Percentiles rank a stretch among this genome's conserved stretches.
These are phyloP conservation scores for Patagioenas fasciata DNA, from an alignment of 2,113 vertebrate species.

Conservation along the genomic window DNA sequence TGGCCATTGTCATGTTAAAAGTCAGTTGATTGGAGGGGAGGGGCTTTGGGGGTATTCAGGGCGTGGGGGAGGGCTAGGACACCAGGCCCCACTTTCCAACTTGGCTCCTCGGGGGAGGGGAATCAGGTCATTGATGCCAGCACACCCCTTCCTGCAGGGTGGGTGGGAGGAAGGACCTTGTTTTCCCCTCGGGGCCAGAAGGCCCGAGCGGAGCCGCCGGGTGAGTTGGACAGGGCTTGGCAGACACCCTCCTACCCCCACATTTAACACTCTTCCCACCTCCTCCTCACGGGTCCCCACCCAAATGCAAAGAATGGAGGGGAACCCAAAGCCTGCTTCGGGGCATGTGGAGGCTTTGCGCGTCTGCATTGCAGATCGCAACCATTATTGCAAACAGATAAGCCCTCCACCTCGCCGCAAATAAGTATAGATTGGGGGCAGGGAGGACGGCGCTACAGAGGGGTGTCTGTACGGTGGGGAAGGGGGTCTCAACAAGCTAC, in stretches of 20 bases:
- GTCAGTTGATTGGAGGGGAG: slow-evolving; percentile 9
- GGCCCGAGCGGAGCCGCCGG: neutral
- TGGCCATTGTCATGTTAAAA: slow-evolving; percentile 58
- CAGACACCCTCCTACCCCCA: neutral
- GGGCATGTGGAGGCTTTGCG: neutral
- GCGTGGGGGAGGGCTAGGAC: neutral
- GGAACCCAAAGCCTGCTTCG: neutral
- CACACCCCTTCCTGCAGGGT: neutral
- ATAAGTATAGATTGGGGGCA: neutral
- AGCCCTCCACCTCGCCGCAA: neutral
- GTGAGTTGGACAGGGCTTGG: neutral
- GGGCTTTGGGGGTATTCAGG: neutral
- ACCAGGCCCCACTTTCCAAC: rapidly evolving
- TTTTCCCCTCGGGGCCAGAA: neutral
- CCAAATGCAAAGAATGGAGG: neutral
- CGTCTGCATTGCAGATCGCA: slow-evolving; percentile 32
- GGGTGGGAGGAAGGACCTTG: neutral
- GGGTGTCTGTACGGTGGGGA: rapidly evolving
- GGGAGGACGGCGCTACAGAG: rapidly evolving
- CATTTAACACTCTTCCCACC: neutral
- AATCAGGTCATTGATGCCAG: neutral
- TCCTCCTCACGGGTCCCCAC: neutral
- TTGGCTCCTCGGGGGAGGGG: neutral
- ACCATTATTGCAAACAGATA: neutral
- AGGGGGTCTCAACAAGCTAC: neutral